These are phyloP conservation scores for Pelosia muscerda DNA, from an alignment of 2,888 invertebrate genomes.

Conservation along the genomic window DNA sequence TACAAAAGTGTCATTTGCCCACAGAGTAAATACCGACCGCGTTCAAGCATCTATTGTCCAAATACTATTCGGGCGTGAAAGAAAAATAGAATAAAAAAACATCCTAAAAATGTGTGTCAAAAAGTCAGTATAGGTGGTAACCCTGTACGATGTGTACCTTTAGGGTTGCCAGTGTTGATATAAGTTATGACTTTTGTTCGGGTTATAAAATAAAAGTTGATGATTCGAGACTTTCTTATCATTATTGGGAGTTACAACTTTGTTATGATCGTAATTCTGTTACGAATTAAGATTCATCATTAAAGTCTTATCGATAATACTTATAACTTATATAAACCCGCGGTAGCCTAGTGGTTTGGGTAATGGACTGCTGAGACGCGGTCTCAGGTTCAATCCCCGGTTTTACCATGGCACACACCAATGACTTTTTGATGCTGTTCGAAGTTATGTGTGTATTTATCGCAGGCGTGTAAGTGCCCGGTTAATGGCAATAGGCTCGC, in stretches of 20 bases:
- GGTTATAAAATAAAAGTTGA: constrained; percentile 21
- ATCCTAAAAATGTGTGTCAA: constrained; percentile 44
- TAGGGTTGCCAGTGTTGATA: constrained; percentile 45
- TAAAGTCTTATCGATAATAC: background rate
- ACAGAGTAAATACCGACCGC: constrained; percentile 32
- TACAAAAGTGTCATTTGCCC: constrained; percentile 22
- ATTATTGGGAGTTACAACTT: constrained; percentile 24
- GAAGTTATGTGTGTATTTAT: no score
- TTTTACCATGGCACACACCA: no score
- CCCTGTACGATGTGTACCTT: constrained; percentile 31
- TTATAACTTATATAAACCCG: no score
- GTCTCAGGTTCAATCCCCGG: no score
- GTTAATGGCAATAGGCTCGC: no score
- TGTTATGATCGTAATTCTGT: constrained; percentile 15
- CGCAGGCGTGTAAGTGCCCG: no score
- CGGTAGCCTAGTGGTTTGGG: no score
- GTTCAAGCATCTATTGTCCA: constrained; percentile 46
- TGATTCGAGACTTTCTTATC: constrained; percentile 9
- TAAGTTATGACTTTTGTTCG: constrained; percentile 17
- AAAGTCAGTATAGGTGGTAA: constrained; percentile 40
- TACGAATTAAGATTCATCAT: constrained; percentile 10
- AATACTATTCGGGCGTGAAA: constrained; percentile 42
- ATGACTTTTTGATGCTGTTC: no score
- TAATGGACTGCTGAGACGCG: no score
- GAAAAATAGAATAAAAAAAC: constrained; percentile 51